Evolutionary conservation across 2,888 invertebrate species (phyloP).

Genomic region (Hirudinaria manillensis): DNA sequence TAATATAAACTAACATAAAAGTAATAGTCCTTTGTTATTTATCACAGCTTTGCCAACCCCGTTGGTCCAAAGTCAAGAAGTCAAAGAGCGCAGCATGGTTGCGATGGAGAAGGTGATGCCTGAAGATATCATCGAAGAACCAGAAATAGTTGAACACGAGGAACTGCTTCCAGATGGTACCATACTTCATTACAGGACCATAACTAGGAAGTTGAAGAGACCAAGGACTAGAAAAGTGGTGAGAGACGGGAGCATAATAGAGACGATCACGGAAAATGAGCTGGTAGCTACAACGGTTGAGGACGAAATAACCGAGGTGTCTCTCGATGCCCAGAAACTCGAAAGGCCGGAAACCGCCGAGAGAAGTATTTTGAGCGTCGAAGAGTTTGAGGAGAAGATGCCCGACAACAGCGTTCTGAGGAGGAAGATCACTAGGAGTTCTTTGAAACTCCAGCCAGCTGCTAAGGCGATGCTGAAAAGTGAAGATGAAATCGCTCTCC

Average conservation of each 20-base stretch:
- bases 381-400: slow-evolving; percentile 23
- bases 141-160: slow-evolving; percentile 33
- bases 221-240: slow-evolving; percentile 5
- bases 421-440: slow-evolving; percentile 13
- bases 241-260: slow-evolving; percentile 15
- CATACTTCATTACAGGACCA: slow-evolving; percentile 36
- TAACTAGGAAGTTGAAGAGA: background rate
- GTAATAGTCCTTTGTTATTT: too few relatives aligned
- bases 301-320: slow-evolving; percentile 22
- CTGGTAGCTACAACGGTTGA: slow-evolving; percentile 14
- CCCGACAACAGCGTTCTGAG: slow-evolving; percentile 1
- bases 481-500: background rate
- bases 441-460: background rate
- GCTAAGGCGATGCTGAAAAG: background rate
- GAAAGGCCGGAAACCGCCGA: slow-evolving; percentile 3
- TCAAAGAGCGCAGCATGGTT: background rate
- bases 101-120: background rate
- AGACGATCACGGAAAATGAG: slow-evolving; percentile 12
- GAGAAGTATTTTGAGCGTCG: background rate
- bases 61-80: background rate
- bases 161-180: slow-evolving; percentile 41
- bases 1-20: too few relatives aligned
- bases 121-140: background rate
- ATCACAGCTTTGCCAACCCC: background rate
- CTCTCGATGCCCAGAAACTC: background rate